Base-by-base conservation (phyloP, 2,888 invertebrate species). In the Sinotaia quadrata region DNA sequence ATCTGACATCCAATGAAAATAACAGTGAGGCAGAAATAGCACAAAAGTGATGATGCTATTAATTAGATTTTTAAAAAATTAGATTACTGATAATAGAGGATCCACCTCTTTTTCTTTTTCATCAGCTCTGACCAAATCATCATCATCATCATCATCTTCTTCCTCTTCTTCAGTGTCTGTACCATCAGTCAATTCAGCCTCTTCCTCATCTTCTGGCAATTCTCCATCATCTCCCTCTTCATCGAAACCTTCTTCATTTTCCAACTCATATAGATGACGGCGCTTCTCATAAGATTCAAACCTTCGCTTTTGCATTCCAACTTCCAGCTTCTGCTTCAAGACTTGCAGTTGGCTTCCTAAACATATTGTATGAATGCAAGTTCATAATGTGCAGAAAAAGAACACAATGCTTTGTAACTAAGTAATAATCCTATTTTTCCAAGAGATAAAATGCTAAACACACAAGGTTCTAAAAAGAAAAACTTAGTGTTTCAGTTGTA, bases 321-420 rank as follows among this genome's bases (percentile, higher is more conserved):
- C 89, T 81, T 93, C 91, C 2, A 96, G 89, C 73, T 93, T 92
- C 71, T 92, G 91, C 83, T 92, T 93, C 62, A 96, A 88, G 78
- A 91, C 92, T n/a, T 91, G 86, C 75, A 93, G 91, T 78, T 92
- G 93, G 2, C 91, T 91, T 0, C 95, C 94, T 51, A 94, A 93
- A 84, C 92, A 91, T n/a, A n/a, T n/a, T n/a, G n/a, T n/a, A n/a
- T n/a, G n/a, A n/a, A n/a, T n/a, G n/a, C n/a, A n/a, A n/a, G n/a
- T n/a, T n/a, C n/a, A n/a, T n/a, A n/a, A n/a, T n/a, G n/a, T n/a
- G n/a, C n/a, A n/a, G n/a, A n/a, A n/a, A n/a, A n/a, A n/a, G n/a
- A n/a, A n/a, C n/a, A n/a, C n/a, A n/a, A n/a, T n/a, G n/a, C n/a
- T n/a, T n/a, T n/a, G n/a, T n/a, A n/a, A n/a, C n/a, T n/a, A n/a